A percentile compares a stretch with the other conserved stretches of the same genome.
phyloP scores from a whole-genome alignment of 2,888 invertebrate genomes.

The Drosophila siamana region DNA sequence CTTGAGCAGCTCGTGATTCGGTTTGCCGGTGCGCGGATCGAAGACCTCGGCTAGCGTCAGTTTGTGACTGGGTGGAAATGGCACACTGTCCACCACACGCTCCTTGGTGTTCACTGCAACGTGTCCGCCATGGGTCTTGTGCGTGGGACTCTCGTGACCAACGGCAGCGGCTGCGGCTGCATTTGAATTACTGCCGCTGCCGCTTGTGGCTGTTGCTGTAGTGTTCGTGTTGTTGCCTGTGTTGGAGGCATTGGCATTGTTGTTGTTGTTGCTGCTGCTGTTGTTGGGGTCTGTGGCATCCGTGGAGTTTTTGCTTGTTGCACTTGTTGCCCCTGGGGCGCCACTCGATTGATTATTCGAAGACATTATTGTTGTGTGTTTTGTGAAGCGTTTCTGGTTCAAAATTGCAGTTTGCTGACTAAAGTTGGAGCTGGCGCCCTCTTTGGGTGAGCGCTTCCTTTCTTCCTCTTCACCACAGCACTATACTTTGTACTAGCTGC shows the following conservation, averaged over 20 bases:
- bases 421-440: constrained; percentile 28
- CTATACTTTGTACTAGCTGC: constrained; percentile 27
- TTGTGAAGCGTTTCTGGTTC: constrained; percentile 12
- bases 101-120: constrained; percentile 80
- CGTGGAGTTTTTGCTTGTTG: constrained; percentile 89
- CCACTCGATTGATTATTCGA: constrained; percentile 84
- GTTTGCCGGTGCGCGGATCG: constrained; percentile 97
- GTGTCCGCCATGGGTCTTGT: constrained; percentile 66
- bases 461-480: constrained; percentile 19
- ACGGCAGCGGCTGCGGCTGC: constrained; percentile 13
- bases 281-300: constrained; percentile 87
- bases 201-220: constrained; percentile 35
- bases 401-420: constrained; percentile 11
- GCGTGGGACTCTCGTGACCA: constrained; percentile 62
- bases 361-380: constrained; percentile 73
- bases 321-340: constrained; percentile 72
- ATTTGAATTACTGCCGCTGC: constrained; percentile 37
- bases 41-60: constrained; percentile 97
- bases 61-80: constrained; percentile 99
- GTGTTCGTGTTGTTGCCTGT: constrained; percentile 32
- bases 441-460: constrained; percentile 41
- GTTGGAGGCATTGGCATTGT: constrained; percentile 36
- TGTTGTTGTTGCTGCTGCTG: constrained; percentile 41
- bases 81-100: constrained; percentile 90
- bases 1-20: constrained; percentile 98